phyloP scores from a whole-genome alignment of 2,113 vertebrate species.

The Nothocercus julius region DNA sequence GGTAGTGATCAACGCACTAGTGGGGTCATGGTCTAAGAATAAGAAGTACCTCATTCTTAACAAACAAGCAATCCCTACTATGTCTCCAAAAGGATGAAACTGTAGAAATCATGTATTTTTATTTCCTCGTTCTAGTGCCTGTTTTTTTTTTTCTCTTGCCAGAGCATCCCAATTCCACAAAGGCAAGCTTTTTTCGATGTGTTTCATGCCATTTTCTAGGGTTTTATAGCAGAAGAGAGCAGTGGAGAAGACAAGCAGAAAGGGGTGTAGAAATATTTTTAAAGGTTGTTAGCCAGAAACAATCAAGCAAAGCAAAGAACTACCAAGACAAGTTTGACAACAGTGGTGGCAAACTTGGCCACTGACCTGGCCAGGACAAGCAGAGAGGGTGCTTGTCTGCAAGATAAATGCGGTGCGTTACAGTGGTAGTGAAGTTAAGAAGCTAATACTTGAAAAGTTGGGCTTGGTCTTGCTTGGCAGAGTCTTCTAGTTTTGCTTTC shows the following conservation, averaged over 20 bases:
- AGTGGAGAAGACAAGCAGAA: background rate
- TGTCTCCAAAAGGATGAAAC: background rate
- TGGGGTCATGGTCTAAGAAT: background rate
- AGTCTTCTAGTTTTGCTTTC: background rate
- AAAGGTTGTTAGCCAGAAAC: background rate
- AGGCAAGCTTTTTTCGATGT: background rate
- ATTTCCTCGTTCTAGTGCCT: background rate
- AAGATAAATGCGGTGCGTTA: background rate
- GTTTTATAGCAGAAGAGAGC: background rate
- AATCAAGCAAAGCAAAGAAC: background rate
- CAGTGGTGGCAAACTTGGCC: background rate
- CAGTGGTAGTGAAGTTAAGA: background rate
- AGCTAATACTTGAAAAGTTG: background rate
- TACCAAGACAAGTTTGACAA: background rate
- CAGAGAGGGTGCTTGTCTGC: background rate
- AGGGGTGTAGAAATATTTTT: background rate
- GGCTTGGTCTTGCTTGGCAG: accelerated
- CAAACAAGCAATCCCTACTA: background rate
- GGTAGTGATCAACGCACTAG: background rate
- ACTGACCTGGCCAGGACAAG: background rate
- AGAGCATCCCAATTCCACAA: background rate
- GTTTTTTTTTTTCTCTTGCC: background rate
- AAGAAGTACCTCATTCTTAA: background rate
- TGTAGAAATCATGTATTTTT: background rate
- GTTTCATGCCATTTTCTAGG: background rate